Base-by-base conservation (phyloP, 2,888 invertebrate genomes). In the Dryomyza anilis region DNA sequence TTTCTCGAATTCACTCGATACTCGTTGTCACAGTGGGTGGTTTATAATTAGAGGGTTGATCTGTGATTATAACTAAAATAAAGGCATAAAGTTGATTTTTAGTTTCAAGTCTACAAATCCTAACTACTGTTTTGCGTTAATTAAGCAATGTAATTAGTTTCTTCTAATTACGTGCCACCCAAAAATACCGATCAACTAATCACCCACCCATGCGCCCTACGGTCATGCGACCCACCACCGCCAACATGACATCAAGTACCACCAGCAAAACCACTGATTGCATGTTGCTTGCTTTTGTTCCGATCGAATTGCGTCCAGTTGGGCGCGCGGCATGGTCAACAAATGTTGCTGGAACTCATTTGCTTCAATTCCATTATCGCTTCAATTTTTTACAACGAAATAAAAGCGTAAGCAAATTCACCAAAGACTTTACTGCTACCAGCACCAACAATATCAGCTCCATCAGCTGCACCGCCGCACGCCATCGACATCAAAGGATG, bases 321-420 rank as follows among this genome's bases (percentile, higher is more conserved):
- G 14, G 33, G 10, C 14, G 8, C 7, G 25, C 10, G 19, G 14
- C 7, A 25, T 10, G 25, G 8, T 23, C 25, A 73, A 78, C 77
- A 79, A 77, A 77, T 79, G 78, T 75, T 78, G 70, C 68, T 68
- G 70, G 74, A n/a, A 75, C 76, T 79, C 80, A 80, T 79, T 80
- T 80, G 79, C 79, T 72, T 79, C 78, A 80, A 76, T 74, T 78
- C 81, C 82, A 81, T 81, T 81, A 81, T 79, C 82, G 78, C 81
- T 76, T 77, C 74, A 78, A 82, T 81, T 78, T 80, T 80, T 81
- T 77, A 36, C 29, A 79, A 77, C 78, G 76, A 74, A 60, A 80
- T 79, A 81, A 80, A 76, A 78, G 77, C 70, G 64, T 39, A 61
- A 67, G 58, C 52, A 62, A 46, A 58, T 29, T 27, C 25, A 43